Evolutionary conservation across 2,113 vertebrate species (phyloP), one percentile per base, ranked within the genome.

Genomic region (Gallinago paraguaiae): DNA sequence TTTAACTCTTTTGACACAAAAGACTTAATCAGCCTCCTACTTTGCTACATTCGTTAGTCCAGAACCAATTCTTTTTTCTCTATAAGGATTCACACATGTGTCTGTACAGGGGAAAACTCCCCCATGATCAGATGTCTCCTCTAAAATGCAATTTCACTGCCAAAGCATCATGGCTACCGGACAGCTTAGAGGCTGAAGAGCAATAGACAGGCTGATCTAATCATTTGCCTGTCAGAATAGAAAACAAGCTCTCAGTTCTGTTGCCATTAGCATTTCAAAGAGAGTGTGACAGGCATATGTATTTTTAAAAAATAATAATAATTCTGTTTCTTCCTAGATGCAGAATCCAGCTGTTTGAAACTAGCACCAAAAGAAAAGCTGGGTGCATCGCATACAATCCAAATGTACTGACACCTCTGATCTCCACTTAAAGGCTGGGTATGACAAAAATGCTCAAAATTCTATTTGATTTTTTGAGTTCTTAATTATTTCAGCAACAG

Each of bases 221-320:
- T 92, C 4, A 50, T 86, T 86, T 84, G 18, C n/a, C 45, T 81
- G 54, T 87, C 81, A 78, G 88, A 94, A 86, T 10, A 93, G 67
- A 92, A 95, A 93, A 92, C 13, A 10, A 94, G 54, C 48, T 90
- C 48, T 69, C 46, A 51, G 61, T 71, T 82, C 89, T 56, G 28
- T 41, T 67, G 7, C 9, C n/a, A 83, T 94, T 94, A 94, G 31
- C 56, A 93, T 85, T 96, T 89, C 88, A 96, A 95, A 94, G 41
- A 69, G 10, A 68, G 22, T 35, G n/a, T 59, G 54, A 74, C 16
- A 60, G 31, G 67, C 31, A 56, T 59, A 67, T 10, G 37, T 31
- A 91, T 17, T 71, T 92, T 28, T 17, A 67, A 89, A 95, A 91
- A 65, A 61, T 46, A 81, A 61, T 46, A 81, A 54, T 13, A 74